These are phyloP conservation scores for Macrotrachela quadricornifera DNA, from an alignment of 1,140 invertebrate genomes.

Conservation along the genomic window DNA sequence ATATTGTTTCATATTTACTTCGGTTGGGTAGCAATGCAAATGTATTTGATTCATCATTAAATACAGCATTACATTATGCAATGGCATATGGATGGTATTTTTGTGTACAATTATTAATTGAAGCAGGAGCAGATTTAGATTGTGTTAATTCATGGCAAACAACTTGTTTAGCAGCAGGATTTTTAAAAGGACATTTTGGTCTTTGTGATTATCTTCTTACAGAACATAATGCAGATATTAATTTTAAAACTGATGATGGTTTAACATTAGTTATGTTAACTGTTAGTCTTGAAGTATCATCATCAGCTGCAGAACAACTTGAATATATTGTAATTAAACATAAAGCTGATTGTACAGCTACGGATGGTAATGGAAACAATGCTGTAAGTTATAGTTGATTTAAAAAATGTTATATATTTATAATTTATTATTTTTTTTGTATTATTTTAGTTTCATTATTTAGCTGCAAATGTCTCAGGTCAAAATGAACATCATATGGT, in stretches of 20 bases:
- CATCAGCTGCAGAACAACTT: slow-evolving; percentile 17
- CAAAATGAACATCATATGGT: background rate
- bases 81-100: slow-evolving; percentile 40
- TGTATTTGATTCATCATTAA: slow-evolving; percentile 43
- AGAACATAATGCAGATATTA: slow-evolving; percentile 31
- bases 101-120: slow-evolving; percentile 31
- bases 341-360: slow-evolving; percentile 24
- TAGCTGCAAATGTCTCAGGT: slow-evolving; percentile 13
- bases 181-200: slow-evolving; percentile 35
- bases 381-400: slow-evolving; percentile 10
- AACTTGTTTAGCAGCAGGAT: slow-evolving; percentile 32
- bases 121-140: slow-evolving; percentile 30
- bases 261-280: background rate
- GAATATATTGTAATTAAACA: slow-evolving; percentile 27
- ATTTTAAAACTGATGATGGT: slow-evolving; percentile 28
- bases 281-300: no score
- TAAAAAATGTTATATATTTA: no score
- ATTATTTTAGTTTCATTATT: slow-evolving; percentile 17
- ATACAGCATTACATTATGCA: slow-evolving; percentile 59
- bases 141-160: slow-evolving; percentile 33
- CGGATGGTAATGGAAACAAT: slow-evolving; percentile 30
- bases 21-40: slow-evolving; percentile 42
- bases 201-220: slow-evolving; percentile 32
- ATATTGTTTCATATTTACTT: slow-evolving; percentile 36
- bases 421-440: no score